Evolutionary conservation across 2,888 invertebrate species (phyloP).

Genomic region (Apoderus coryli): DNA sequence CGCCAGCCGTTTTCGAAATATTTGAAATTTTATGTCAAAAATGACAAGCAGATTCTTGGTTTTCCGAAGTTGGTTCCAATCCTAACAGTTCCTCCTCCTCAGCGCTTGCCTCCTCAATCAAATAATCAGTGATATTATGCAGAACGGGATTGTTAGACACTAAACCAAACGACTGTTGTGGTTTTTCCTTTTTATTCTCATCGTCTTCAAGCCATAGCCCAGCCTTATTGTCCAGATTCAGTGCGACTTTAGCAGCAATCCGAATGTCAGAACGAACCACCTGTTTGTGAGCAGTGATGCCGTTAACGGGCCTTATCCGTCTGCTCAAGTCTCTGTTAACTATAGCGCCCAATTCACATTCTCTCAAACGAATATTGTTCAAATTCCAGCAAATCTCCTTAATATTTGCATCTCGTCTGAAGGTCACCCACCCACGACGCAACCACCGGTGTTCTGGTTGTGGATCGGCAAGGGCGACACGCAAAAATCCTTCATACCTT

Average conservation of each 20-base stretch:
- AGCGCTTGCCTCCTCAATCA: conserved; percentile 95
- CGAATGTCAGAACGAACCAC: conserved; percentile 86
- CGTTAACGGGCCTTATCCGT: conserved; percentile 72
- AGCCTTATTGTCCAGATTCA: conserved; percentile 76
- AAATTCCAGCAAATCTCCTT: conserved; percentile 99
- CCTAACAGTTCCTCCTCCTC: conserved; percentile 93
- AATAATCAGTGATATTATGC: conserved; percentile 91
- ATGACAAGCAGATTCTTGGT: conserved; percentile 33
- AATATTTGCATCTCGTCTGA: conserved; percentile 90
- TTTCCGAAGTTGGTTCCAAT: conserved; percentile 37
- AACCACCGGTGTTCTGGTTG: conserved; percentile 92
- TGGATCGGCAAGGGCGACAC: conserved; percentile 95
- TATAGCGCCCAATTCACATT: conserved; percentile 87
- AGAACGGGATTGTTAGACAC: conserved; percentile 84
- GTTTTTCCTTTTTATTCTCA: conserved; percentile 30
- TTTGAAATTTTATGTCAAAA: too few relatives aligned
- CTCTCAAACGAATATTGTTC: conserved; percentile 82
- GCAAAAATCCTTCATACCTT: conserved; percentile 75
- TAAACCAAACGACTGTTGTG: conserved; percentile 44
- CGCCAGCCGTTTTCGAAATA: too few relatives aligned
- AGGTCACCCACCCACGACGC: conserved; percentile 96
- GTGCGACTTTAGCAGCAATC: conserved; percentile 79
- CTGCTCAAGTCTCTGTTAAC: conserved; percentile 94
- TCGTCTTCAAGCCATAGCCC: conserved; percentile 55
- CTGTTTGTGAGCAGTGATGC: conserved; percentile 76